A percentile compares a stretch with the other conserved stretches of the same genome.
Conservation (phyloP, 2,888 invertebrate species). For the Zhuqinia jingwanae region DNA sequence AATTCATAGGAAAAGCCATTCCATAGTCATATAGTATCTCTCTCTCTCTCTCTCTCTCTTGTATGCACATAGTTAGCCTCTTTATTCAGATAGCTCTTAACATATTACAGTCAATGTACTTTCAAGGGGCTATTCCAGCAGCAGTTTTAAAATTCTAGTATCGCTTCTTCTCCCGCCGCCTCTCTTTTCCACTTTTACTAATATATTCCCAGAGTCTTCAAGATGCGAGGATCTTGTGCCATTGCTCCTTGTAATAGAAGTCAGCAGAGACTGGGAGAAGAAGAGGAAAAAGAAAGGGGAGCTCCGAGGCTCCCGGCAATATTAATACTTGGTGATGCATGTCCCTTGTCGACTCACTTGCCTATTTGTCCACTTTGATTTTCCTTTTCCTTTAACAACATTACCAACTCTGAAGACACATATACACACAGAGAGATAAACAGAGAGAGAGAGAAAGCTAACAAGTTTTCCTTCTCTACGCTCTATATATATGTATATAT, state of each 20-base stretch:
- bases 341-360: slow-evolving; percentile 43
- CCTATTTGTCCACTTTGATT: slow-evolving; percentile 66
- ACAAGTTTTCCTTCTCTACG: background rate
- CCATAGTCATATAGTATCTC: slow-evolving; percentile 35
- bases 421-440: no score
- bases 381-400: slow-evolving; percentile 20
- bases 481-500: slow-evolving; percentile 2
- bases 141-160: slow-evolving; percentile 20
- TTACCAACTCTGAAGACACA: background rate
- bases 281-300: background rate
- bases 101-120: slow-evolving; percentile 57
- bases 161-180: background rate
- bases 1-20: slow-evolving; percentile 6
- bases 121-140: slow-evolving; percentile 43
- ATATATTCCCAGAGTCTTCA: slow-evolving; percentile 36
- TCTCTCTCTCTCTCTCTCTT: background rate
- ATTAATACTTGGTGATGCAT: slow-evolving; percentile 51
- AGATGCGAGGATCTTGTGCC: background rate
- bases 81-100: slow-evolving; percentile 26
- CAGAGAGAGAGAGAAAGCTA: background rate
- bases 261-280: slow-evolving; percentile 31
- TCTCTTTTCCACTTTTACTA: slow-evolving; percentile 15
- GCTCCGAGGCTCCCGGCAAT: slow-evolving; percentile 41
- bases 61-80: slow-evolving; percentile 14
- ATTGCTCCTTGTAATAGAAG: slow-evolving; percentile 6